These are phyloP conservation scores for Micromussa lordhowensis DNA, from an alignment of 92 coral and sea anemone species.

Conservation along the genomic window DNA sequence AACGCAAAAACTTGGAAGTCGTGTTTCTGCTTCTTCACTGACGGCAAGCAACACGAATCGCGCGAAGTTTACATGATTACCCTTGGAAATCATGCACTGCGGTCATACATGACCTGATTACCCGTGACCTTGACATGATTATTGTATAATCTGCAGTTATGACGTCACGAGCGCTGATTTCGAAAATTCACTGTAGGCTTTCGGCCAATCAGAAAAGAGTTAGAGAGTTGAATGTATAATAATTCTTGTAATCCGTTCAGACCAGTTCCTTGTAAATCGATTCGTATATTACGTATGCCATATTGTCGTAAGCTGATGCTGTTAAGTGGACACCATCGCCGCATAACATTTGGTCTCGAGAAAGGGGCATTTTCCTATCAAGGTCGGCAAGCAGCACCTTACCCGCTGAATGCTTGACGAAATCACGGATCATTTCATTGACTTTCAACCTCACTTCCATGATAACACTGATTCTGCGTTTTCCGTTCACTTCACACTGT, in stretches of 20 bases:
- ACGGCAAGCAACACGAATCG: too few species aligned
- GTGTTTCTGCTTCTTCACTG: too few species aligned
- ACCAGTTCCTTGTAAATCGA: conserved; percentile 54
- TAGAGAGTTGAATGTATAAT: too few species aligned
- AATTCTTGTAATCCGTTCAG: neutral
- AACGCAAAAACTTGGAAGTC: too few species aligned
- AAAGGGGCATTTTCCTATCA: conserved; percentile 59
- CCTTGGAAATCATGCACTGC: too few species aligned
- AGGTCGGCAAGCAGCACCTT: conserved; percentile 75
- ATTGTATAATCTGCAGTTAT: too few species aligned
- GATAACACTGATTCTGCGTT: conserved; percentile 51
- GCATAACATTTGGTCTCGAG: conserved; percentile 77
- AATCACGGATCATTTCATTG: conserved; percentile 60
- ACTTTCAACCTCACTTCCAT: conserved; percentile 53
- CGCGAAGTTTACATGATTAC: too few species aligned
- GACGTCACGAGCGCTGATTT: too few species aligned
- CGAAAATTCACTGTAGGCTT: too few species aligned
- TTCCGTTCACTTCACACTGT: conserved; percentile 61
- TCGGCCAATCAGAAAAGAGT: too few species aligned
- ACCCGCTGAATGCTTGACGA: conserved; percentile 44
- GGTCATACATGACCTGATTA: too few species aligned
- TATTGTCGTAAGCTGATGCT: conserved; percentile 80
- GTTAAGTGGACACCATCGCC: conserved; percentile 86
- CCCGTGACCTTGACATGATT: too few species aligned
- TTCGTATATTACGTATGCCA: conserved; percentile 81